Evolutionary conservation across 2,888 invertebrate genomes (phyloP), one percentile per base, ranked within the genome.

Genomic region (Nephrotoma appendiculata): DNA sequence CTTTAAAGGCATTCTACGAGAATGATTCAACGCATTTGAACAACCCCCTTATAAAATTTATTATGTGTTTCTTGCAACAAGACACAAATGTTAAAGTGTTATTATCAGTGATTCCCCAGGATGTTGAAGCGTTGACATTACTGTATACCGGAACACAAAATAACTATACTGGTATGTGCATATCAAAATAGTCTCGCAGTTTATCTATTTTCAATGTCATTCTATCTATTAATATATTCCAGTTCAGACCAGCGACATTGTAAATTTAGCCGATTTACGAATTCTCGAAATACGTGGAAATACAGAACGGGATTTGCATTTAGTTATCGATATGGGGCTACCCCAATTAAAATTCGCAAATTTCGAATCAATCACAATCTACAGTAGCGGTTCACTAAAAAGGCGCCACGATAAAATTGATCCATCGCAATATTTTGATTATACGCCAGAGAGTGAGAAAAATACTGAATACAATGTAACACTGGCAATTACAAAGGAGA

Each of bases 201-300:
- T 84, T 85, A 45, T 44, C 31, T 31, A 85, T 85, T 85, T 57
- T 86, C 6, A 86, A 52, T 86, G 41, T 86, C 87, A 44, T 45
- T 71, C 71, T 9, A 71, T 71, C 31, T 71, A 87, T 86, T 86
- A 86, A 57, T 83, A 43, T 44, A 86, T 87, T 87, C 19, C 88
- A 92, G 92, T 91, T 7, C 89, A 89, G 41, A 90, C 90, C 12
- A 91, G 91, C 88, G 89, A 90, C 86, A 88, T 92, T 41, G 89
- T 89, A 12, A 87, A 88, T 1, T 89, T 92, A 0, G 90, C 89
- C 83, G 92, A 93, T 87, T 90, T 95, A 52, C 91, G 92, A 88
- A 94, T 93, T 2, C 89, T 95, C 84, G 94, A 95, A 89, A 91
- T 95, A 86, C 93, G 94, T 87, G 95, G 95, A 6, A 91, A 92